Percentiles rank a stretch among this genome's conserved stretches.
phyloP scores from a whole-genome alignment of 2,888 invertebrate species.

The Troides helena region DNA sequence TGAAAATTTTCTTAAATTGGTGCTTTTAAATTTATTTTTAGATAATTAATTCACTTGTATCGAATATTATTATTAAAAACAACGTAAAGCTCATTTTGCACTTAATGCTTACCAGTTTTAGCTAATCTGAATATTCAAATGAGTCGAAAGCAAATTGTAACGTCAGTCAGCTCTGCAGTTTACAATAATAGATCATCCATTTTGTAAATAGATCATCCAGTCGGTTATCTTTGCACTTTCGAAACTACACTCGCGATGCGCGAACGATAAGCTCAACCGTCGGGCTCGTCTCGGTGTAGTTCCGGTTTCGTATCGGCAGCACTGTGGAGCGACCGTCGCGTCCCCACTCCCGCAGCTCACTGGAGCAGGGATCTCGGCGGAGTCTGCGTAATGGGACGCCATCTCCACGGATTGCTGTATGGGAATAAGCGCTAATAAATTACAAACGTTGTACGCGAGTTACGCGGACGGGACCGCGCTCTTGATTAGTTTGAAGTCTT shows the following conservation, averaged over 20 bases:
- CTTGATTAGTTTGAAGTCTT: slow-evolving; percentile 77
- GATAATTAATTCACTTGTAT: not conserved
- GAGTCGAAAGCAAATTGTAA: slow-evolving; percentile 1
- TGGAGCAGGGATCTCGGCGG: slow-evolving; percentile 74
- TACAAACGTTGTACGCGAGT: slow-evolving; percentile 75
- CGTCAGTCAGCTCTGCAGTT: slow-evolving; percentile 16
- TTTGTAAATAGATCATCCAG: slow-evolving; percentile 26
- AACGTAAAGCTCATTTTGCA: not conserved
- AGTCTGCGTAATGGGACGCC: slow-evolving; percentile 78
- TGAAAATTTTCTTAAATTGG: not conserved
- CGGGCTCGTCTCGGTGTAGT: slow-evolving; percentile 49
- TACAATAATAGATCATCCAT: slow-evolving; percentile 11
- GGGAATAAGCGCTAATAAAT: slow-evolving; percentile 79
- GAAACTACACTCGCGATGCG: slow-evolving; percentile 26
- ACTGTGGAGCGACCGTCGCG: slow-evolving; percentile 58
- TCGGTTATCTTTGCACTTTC: slow-evolving; percentile 24
- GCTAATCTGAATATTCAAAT: slow-evolving; percentile 7
- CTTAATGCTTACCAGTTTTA: slow-evolving; percentile 23
- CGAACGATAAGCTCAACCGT: slow-evolving; percentile 40
- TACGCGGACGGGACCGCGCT: slow-evolving; percentile 66
- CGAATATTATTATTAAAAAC: not conserved
- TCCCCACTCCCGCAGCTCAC: slow-evolving; percentile 67
- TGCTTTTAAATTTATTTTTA: not conserved
- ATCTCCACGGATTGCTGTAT: slow-evolving; percentile 78
- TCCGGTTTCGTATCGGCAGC: slow-evolving; percentile 41